These are phyloP conservation scores for Aproaerema taeniolella DNA, from an alignment of 2,888 invertebrate genomes.

Conservation along the genomic window DNA sequence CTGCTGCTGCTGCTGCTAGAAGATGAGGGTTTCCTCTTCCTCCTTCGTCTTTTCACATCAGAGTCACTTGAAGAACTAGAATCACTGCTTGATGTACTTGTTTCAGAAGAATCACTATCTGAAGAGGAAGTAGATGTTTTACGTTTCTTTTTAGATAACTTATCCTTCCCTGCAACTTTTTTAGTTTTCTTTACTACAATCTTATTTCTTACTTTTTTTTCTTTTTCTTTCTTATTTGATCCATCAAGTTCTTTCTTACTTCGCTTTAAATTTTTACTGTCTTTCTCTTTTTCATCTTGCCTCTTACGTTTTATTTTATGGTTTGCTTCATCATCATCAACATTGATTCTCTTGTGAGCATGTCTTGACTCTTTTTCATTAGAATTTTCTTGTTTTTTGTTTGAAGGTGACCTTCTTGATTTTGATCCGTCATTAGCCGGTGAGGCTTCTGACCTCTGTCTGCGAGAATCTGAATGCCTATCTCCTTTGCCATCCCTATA, in stretches of 20 bases:
- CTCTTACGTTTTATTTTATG: slow-evolving; percentile 9
- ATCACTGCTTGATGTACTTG: slow-evolving; percentile 50
- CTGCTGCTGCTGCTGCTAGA: slow-evolving; percentile 53
- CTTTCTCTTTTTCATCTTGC: slow-evolving; percentile 16
- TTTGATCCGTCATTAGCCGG: slow-evolving; percentile 6
- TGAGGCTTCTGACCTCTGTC: slow-evolving; percentile 16
- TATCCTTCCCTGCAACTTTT: slow-evolving; percentile 23
- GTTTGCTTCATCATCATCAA: slow-evolving; percentile 8
- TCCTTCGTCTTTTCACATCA: slow-evolving; percentile 41
- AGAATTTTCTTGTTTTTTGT: background rate
- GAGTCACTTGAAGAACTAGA: slow-evolving; percentile 57
- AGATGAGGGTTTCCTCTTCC: slow-evolving; percentile 46
- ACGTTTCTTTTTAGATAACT: slow-evolving; percentile 35
- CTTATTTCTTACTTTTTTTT: slow-evolving; percentile 14
- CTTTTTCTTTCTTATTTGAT: too few species aligned
- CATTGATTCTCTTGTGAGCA: slow-evolving; percentile 12
- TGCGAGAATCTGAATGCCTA: slow-evolving; percentile 17
- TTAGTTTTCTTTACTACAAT: slow-evolving; percentile 10
- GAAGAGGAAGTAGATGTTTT: slow-evolving; percentile 56
- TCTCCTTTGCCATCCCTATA: slow-evolving; percentile 17
- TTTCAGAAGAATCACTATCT: slow-evolving; percentile 47
- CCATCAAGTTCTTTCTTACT: too few species aligned
- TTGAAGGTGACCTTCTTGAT: slow-evolving; percentile 3
- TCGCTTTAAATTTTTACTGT: slow-evolving; percentile 13
- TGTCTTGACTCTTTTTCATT: slow-evolving; percentile 9